Evolutionary conservation across 2,888 invertebrate species (phyloP).

Genomic region (Ophion slaviceki): DNA sequence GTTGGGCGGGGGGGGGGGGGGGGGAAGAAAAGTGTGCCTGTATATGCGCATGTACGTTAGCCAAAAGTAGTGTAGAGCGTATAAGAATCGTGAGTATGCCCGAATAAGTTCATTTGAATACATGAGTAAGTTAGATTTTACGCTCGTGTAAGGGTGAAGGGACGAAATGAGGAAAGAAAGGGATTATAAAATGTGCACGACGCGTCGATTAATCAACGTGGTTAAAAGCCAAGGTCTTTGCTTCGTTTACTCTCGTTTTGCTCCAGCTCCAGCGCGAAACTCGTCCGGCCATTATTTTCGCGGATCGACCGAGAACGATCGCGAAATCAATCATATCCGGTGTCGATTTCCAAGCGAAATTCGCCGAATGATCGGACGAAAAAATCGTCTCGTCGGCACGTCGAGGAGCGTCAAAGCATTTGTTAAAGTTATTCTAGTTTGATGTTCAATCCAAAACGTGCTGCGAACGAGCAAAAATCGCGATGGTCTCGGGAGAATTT

Average conservation of each 20-base stretch:
- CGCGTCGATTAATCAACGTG: slow-evolving; percentile 51
- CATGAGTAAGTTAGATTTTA: slow-evolving; percentile 57
- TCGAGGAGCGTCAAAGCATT: slow-evolving; percentile 71
- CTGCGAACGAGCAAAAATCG: neutral
- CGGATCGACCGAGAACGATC: neutral
- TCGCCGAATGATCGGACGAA: neutral
- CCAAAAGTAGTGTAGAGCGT: slow-evolving; percentile 36
- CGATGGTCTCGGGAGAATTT: neutral
- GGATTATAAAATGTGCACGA: slow-evolving; percentile 28
- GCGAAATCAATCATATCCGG: neutral
- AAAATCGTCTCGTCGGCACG: slow-evolving; percentile 41
- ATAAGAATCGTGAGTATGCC: slow-evolving; percentile 53
- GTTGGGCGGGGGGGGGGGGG: neutral
- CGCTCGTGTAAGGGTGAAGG: slow-evolving; percentile 63
- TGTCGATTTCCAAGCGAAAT: neutral
- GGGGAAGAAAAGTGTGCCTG: slow-evolving; percentile 43
- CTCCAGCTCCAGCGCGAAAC: neutral
- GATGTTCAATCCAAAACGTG: slow-evolving; percentile 66
- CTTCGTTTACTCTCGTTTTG: slow-evolving; percentile 42
- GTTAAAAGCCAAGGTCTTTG: slow-evolving; percentile 54
- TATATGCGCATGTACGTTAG: slow-evolving; percentile 46
- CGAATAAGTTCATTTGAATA: slow-evolving; percentile 62
- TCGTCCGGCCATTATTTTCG: neutral
- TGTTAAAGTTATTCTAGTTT: slow-evolving; percentile 75
- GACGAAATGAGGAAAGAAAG: slow-evolving; percentile 38